Base-by-base conservation (phyloP, 2,797 vertebrate species). In the Lepus oiostolus region DNA sequence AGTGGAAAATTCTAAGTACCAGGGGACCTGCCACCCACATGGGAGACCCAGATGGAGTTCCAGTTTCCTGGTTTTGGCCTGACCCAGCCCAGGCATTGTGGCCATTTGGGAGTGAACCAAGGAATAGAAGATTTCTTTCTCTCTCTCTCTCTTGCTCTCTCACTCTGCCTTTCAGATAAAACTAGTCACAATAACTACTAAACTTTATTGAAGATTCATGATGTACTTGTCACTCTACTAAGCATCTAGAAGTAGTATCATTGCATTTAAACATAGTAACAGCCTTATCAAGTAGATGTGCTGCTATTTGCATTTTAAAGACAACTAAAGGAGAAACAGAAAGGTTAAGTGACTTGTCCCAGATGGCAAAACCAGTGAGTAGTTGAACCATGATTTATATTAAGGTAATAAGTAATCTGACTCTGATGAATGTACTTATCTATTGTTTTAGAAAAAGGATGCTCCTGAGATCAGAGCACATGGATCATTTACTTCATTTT, bases 221-320 rank as follows among this genome's bases (percentile, higher is more conserved):
- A 42, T 28, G 38, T 50, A 30, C 10, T 52, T 76, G 63, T 52
- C 21, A 35, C 62, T 71, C 86, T 70, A 42, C 14, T 8, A 54
- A 65, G 21, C 21, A 58, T 28, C 47, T 58, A 32, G 35, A 58
- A 47, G 35, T 65, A 26, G 1, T 17, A 74, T 24, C 63, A n/a
- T 52, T 5, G 9, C 2, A 3, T 85, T 32, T 88, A 67, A 94
- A 42, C 26, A 47, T 3, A 68, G 50, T 26, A 79, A 79, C 21
- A 50, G 10, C 6, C 8, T 62, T 71, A 68, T 76, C 52, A 50
- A 32, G 24, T 67, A 77, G 38, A 60, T 60, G 52, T 5, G 19
- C 54, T 38, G 13, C 71, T 60, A 52, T 79, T 80, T 84, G 16
- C 2, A 71, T 60, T 90, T 87, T 84, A 85, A 85, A 93, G 52